Evolutionary conservation across 1,140 invertebrate species (phyloP), one percentile per base, ranked within the genome.

Genomic region (Dufourea novaeangliae): DNA sequence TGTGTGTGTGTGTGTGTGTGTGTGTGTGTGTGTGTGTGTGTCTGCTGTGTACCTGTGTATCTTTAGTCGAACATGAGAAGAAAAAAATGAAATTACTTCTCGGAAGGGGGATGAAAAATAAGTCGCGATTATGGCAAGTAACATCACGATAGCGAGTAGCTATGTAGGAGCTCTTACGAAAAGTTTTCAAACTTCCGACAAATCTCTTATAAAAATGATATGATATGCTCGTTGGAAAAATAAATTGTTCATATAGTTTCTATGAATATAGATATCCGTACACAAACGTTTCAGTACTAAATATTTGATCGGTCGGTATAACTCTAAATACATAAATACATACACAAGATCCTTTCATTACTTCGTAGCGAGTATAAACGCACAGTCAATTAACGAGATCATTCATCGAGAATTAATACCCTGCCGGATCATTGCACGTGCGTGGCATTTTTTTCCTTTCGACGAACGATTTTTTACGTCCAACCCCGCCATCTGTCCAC

Each of bases 151-250:
- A 73, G 61, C 70, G 62, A 34, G 78, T 80, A 14, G 50, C 59
- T 52, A 68, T 70, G 52, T 62, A 66, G 73, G 52, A 77, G 79
- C 71, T 57, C 72, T 82, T 67, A 66, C 37, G 57, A 80, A 76
- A 82, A 71, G 22, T 57, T 82, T 73, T 74, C 77, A 85, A 80
- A 87, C 80, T 57, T 88, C 80, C 84, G 87, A 87, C 87, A 79
- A 88, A 87, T 86, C 72, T 87, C 86, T 89, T 92, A 92, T 92
- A 92, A 93, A 93, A 93, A 93, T 92, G 92, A 93, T 93, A 93
- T 93, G 92, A 92, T 92, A 92, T 92, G 92, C 92, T 91, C 88
- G 84, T 92, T 92, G 90, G 86, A 93, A 92, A 93, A 92, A 93
- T 93, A 93, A 93, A 91, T 92, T 91, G 90, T 85, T 91, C 86